A percentile compares a stretch with the other conserved stretches of the same genome.
Conservation (phyloP, 2,797 vertebrate genomes). For the Morus bassanus region DNA sequence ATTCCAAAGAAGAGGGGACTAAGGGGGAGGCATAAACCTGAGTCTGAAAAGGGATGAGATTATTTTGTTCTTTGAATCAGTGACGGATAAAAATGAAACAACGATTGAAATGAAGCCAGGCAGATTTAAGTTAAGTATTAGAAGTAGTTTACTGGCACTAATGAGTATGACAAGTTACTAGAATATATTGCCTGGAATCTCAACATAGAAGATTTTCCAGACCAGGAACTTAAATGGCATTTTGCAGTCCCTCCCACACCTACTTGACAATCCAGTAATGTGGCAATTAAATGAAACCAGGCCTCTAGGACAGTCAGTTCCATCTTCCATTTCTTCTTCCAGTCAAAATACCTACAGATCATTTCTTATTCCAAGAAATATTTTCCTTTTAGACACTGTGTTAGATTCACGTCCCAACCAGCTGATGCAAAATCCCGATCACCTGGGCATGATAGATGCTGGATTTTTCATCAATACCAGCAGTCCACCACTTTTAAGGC, state of each 20-base stretch:
- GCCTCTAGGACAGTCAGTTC: neutral
- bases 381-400: conserved; percentile 79
- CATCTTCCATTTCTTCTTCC: neutral
- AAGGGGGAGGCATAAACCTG: neutral
- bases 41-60: neutral
- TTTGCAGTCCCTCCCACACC: neutral
- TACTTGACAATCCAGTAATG: neutral
- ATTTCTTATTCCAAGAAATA: neutral
- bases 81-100: neutral
- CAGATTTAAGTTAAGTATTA: neutral
- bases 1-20: neutral
- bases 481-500: conserved; percentile 78
- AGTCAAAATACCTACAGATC: neutral
- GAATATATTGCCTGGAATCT: neutral
- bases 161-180: neutral
- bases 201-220: neutral
- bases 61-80: neutral
- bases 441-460: conserved; percentile 81
- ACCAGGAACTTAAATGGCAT: neutral
- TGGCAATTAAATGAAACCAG: neutral
- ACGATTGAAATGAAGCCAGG: neutral
- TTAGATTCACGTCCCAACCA: conserved; percentile 82
- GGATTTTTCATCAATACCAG: conserved; percentile 84
- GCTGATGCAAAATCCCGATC: conserved; percentile 74
- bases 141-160: neutral